Conservation (phyloP, 1,140 invertebrate genomes). For the Cherax destructor region DNA sequence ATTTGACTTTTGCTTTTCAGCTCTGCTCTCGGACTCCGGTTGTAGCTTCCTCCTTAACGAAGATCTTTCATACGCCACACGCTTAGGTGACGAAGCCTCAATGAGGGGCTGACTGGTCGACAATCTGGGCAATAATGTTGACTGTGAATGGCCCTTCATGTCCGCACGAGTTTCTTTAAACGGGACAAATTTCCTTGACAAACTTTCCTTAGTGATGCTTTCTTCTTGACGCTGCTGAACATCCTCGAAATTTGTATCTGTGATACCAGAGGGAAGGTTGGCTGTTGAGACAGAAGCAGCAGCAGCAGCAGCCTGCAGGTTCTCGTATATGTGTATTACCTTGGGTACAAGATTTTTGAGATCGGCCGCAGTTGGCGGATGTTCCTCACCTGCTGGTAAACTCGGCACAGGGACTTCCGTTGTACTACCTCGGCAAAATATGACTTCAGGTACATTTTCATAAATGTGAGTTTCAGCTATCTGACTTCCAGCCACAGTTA, state of each 20-base stretch:
- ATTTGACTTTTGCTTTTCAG: constrained; percentile 59
- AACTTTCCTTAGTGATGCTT: neutral
- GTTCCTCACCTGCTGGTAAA: neutral
- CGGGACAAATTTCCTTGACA: neutral
- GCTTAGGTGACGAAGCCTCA: constrained; percentile 2
- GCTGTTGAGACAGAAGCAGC: neutral
- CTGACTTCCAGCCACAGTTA: neutral
- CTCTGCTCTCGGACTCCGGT: constrained; percentile 57
- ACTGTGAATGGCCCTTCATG: neutral
- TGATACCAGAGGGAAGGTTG: neutral
- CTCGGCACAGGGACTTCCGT: neutral
- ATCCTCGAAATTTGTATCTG: neutral
- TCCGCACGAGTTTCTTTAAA: neutral
- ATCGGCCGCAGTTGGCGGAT: neutral
- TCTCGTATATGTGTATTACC: constrained; percentile 56
- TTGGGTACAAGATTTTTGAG: constrained; percentile 30
- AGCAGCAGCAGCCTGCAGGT: constrained; percentile 16
- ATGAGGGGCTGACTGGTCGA: constrained; percentile 10
- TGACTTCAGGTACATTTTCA: constrained; percentile 43
- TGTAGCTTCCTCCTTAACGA: constrained; percentile 49
- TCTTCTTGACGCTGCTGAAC: neutral
- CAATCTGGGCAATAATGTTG: neutral
- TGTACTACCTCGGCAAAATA: neutral
- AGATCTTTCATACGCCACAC: constrained; percentile 39
- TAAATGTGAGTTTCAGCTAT: constrained; percentile 45